Conservation (phyloP, 2,113 vertebrate genomes). For the Neolamprologus sp. region DNA sequence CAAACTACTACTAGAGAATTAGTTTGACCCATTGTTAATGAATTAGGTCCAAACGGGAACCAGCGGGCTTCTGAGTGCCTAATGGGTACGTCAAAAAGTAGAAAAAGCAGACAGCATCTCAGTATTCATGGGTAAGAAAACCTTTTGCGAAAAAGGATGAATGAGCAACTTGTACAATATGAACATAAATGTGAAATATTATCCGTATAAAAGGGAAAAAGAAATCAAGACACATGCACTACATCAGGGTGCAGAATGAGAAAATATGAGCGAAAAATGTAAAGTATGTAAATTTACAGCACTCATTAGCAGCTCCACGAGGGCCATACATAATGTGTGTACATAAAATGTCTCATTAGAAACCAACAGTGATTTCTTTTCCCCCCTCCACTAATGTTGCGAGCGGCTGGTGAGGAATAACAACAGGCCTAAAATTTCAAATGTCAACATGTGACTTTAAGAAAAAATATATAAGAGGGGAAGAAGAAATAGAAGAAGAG, state of each 20-base stretch:
- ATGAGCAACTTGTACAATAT: neutral
- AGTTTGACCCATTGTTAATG: neutral
- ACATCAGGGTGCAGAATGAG: neutral
- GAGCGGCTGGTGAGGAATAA: neutral
- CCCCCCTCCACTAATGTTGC: neutral
- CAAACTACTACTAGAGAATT: neutral
- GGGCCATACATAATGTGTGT: neutral
- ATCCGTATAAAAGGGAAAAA: neutral
- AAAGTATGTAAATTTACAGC: neutral
- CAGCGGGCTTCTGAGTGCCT: neutral
- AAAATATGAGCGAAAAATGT: neutral
- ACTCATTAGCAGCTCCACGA: conserved; percentile 8
- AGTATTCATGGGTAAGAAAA: neutral
- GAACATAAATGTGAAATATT: neutral
- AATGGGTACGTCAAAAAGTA: neutral
- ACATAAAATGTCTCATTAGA: conserved; percentile 31
- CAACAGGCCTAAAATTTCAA: neutral
- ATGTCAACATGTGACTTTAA: conserved; percentile 1
- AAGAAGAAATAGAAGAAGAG: neutral
- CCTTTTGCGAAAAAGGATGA: neutral
- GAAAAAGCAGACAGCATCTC: neutral
- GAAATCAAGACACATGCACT: neutral
- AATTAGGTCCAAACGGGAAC: neutral
- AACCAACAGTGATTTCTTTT: neutral
- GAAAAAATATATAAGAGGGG: neutral